These are phyloP conservation scores for Eupithecia centaureata DNA, from an alignment of 2,888 invertebrate genomes.

Conservation along the genomic window DNA sequence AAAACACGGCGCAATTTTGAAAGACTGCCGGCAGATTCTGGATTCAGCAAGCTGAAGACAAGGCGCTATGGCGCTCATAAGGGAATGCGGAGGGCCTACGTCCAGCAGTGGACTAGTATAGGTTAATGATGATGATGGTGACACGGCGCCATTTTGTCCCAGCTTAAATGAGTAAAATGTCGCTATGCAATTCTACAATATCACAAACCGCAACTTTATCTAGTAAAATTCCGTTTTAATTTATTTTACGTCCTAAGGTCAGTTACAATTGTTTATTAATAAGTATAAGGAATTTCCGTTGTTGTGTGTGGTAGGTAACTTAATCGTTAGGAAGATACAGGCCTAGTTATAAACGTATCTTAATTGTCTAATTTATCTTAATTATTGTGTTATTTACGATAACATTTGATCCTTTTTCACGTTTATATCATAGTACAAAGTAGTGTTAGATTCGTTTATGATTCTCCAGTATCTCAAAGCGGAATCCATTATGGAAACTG, in stretches of 20 bases:
- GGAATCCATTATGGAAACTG: not conserved
- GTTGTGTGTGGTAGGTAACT: not conserved
- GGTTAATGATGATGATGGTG: too few species aligned
- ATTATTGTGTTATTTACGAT: conserved; percentile 37
- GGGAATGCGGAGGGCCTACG: too few species aligned
- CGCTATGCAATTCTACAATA: not conserved
- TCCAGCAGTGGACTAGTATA: too few species aligned
- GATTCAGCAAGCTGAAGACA: too few species aligned
- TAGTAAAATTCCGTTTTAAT: not conserved
- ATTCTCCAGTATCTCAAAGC: not conserved
- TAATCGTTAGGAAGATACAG: conserved; percentile 20
- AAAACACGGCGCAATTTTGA: too few species aligned
- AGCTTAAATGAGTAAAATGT: not conserved
- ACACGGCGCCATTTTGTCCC: not conserved
- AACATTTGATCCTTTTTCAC: conserved; percentile 22
- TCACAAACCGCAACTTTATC: not conserved
- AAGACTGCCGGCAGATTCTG: too few species aligned
- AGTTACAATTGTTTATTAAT: not conserved
- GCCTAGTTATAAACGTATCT: conserved; percentile 34
- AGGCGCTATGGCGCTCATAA: too few species aligned
- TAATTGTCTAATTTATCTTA: conserved; percentile 44
- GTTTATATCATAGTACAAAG: conserved; percentile 2
- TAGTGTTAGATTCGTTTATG: not conserved
- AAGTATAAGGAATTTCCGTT: conserved; percentile 13
- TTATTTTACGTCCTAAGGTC: too few species aligned